Base-by-base conservation (phyloP, 2,888 invertebrate genomes). In the Lasiommata megera region DNA sequence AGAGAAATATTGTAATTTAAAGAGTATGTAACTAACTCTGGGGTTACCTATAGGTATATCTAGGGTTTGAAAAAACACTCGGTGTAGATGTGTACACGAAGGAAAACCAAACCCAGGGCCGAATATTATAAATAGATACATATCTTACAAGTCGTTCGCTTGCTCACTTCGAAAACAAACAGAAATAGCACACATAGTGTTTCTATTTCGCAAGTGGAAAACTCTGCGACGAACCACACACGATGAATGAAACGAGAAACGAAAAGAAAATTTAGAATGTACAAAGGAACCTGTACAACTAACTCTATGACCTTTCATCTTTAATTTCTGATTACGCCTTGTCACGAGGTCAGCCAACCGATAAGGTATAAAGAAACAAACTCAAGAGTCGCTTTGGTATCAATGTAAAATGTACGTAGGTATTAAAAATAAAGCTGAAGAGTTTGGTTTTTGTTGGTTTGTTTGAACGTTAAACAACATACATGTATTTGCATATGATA, bases 291-390 rank as follows among this genome's bases (percentile, higher is more conserved):
- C 28, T 14, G 44, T 46, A 51, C 9, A 40, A 41, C 18, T 47
- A n/a, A 47, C 18, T 31, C 28, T 16, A 29, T 54, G 47, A 60
- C 52, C 56, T 56, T 34, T 50, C 34, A 31, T 37, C 38, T 44
- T 56, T 47, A 34, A 31, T 48, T 41, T 23, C 36, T 46, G 56
- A 62, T 56, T 51, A 38, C 41, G 51, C 29, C 47, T 31, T 29
- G 51, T 52, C 51, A 31, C 36, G 47, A 54, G 51, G 59, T 57
- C 59, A 54, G 38, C 37, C 23, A 16, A 16, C 23, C 40, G 53
- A 60, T 54, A 56, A 54, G 34, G 47, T 47, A 47, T 23, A 55
- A 40, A 18, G 40, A 55, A 53, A 17, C 34, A 51, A 43, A 53
- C 23, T 34, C 41, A 55, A 51, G 34, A 47, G 48, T 38, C 46